Conservation (phyloP, 2,888 invertebrate species). For the Drosophila anomelani region DNA sequence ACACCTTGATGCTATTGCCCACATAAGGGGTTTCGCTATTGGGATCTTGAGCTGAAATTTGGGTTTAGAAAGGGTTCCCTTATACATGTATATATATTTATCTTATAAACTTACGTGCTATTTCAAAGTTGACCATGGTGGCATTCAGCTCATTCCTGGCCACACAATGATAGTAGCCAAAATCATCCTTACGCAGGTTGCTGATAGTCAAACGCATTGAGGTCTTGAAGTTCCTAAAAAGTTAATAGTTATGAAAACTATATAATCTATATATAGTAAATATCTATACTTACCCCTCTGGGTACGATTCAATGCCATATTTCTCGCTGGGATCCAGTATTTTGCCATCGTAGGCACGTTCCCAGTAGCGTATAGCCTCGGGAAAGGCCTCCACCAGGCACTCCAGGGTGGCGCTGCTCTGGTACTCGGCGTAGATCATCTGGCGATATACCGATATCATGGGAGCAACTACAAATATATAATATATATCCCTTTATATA, state of each 20-base stretch:
- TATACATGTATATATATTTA: not conserved
- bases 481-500: conserved; percentile 17
- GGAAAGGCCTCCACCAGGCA: conserved; percentile 96
- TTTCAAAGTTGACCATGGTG: conserved; percentile 90
- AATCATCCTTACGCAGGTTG: conserved; percentile 88
- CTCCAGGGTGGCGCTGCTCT: conserved; percentile 89
- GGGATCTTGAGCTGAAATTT: conserved; percentile 85
- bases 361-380: conserved; percentile 94
- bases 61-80: not conserved
- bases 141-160: conserved; percentile 93
- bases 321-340: conserved; percentile 89
- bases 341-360: conserved; percentile 89
- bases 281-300: conserved; percentile 82
- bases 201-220: conserved; percentile 92
- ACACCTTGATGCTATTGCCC: conserved; percentile 85
- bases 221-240: conserved; percentile 86
- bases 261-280: not conserved
- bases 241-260: not conserved
- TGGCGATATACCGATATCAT: conserved; percentile 92
- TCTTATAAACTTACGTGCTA: conserved; percentile 86
- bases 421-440: conserved; percentile 89
- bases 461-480: conserved; percentile 89
- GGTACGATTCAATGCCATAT: conserved; percentile 87
- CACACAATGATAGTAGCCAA: conserved; percentile 92
- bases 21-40: conserved; percentile 85